Evolutionary conservation across 2,113 vertebrate genomes (phyloP).

Genomic region (Puntigrus tetrazona): DNA sequence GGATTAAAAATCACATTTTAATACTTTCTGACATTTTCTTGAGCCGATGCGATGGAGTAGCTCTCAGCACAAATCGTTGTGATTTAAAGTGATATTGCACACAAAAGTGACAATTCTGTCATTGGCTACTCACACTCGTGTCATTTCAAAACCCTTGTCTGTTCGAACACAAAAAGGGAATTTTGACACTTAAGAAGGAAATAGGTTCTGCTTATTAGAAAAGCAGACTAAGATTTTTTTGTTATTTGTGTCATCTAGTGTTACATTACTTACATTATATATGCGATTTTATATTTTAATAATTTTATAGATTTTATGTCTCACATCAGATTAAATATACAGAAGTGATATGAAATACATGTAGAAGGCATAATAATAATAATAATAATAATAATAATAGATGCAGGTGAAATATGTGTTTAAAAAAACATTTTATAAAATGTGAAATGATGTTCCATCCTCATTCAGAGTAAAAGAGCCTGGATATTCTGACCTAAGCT

Average conservation of each 20-base stretch:
- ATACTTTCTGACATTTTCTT: constrained; percentile 16
- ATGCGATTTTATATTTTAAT: background rate
- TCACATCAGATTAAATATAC: background rate
- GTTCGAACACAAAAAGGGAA: background rate
- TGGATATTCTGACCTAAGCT: background rate
- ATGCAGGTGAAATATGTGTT: too few relatives aligned
- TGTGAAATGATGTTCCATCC: background rate
- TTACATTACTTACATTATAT: too few relatives aligned
- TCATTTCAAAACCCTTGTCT: background rate
- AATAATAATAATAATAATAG: too few relatives aligned
- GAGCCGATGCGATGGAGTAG: background rate
- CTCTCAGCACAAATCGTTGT: background rate
- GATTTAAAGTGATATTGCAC: background rate
- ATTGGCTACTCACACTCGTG: background rate
- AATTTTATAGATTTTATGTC: background rate
- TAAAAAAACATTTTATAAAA: too few relatives aligned
- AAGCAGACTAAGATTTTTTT: background rate
- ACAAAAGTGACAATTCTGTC: background rate
- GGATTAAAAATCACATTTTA: constrained; percentile 19
- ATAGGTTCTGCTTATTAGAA: background rate
- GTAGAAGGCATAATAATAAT: background rate
- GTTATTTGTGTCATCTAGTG: too few relatives aligned
- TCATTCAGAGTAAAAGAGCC: background rate
- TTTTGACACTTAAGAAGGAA: background rate
- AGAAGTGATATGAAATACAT: background rate